Evolutionary conservation across 2,113 vertebrate genomes (phyloP), one percentile per base, ranked within the genome.

Genomic region (Pipa parva): DNA sequence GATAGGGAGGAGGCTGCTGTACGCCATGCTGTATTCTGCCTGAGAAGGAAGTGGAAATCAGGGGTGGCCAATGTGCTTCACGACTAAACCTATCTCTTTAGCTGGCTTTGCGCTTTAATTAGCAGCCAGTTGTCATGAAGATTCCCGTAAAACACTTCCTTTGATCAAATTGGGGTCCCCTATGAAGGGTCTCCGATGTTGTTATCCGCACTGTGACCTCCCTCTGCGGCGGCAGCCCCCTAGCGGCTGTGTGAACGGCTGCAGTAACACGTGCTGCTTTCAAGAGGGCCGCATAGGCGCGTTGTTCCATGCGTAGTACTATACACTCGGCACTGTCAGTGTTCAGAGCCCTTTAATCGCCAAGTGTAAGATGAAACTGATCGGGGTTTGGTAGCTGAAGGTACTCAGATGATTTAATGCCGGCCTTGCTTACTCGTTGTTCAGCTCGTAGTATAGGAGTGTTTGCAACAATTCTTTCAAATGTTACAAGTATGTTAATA

Each of bases 211-310:
- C 62, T 65, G 61, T 77, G 79, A 79, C 77, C 79, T 77, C 72
- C 71, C 72, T 72, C 64, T 67, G 62, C 54, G 64, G 72, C 54
- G 64, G 72, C 57, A 74, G 72, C 70, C 56, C 66, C 49, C 55
- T 61, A 60, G 58, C 11, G 48, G 58, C 5, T 1, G 4, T n/a
- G 3, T 8, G 59, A 26, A 63, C 71, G 36, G 59, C 75, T 65
- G 73, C 73, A 78, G 72, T 72, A 80, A 81, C 82, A 82, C 81
- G 81, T 84, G 83, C 63, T 71, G 73, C 37, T 73, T 61, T 18
- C 56, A 61, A 52, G 59, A 75, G 79, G 79, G 78, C 81, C 77
- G 73, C 45, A 63, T 67, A 27, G 74, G 11, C 60, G 36, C 64
- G 33, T 42, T 42, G 27, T 46, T 51, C 46, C 33, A 8, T 26